Conservation (phyloP, 2,113 vertebrate species). For the Nerophis lumbriciformis region DNA sequence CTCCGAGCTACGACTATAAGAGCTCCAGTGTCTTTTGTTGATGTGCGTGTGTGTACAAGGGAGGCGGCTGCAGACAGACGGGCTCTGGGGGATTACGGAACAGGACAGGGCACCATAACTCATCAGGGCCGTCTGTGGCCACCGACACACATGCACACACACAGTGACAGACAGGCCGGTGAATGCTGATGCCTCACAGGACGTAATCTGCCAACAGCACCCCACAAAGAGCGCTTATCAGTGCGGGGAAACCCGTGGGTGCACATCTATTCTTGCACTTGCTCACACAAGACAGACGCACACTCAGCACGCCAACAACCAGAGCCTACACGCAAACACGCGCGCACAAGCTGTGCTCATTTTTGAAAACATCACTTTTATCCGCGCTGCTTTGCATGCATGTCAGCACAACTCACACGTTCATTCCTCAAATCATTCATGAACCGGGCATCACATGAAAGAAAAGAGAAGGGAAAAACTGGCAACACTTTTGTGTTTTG, state of each 20-base stretch:
- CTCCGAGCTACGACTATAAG: slow-evolving; percentile 38
- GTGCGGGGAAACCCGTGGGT: slow-evolving; percentile 42
- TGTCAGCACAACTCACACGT: neutral
- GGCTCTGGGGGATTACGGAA: slow-evolving; percentile 69
- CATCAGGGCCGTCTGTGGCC: slow-evolving; percentile 52
- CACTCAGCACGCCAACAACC: slow-evolving; percentile 12
- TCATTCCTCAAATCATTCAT: slow-evolving; percentile 6
- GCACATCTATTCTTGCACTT: slow-evolving; percentile 41
- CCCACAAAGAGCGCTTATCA: slow-evolving; percentile 63
- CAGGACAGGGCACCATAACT: slow-evolving; percentile 66
- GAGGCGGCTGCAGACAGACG: slow-evolving; percentile 65
- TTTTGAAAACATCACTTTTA: slow-evolving; percentile 29
- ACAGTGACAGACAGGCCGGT: slow-evolving; percentile 60
- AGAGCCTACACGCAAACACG: slow-evolving; percentile 4
- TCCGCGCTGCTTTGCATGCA: neutral
- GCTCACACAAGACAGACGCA: slow-evolving; percentile 29
- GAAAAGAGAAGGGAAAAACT: neutral
- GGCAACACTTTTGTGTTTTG: neutral
- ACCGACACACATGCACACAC: slow-evolving; percentile 53
- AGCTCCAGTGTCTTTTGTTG: slow-evolving; percentile 51
- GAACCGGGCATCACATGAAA: neutral
- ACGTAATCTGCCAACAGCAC: slow-evolving; percentile 63
- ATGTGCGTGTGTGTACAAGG: slow-evolving; percentile 56
- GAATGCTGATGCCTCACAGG: slow-evolving; percentile 65
- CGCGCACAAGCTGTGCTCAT: slow-evolving; percentile 5